Evolutionary conservation across 2,113 vertebrate species (phyloP).

Genomic region (Tyrannus savana): DNA sequence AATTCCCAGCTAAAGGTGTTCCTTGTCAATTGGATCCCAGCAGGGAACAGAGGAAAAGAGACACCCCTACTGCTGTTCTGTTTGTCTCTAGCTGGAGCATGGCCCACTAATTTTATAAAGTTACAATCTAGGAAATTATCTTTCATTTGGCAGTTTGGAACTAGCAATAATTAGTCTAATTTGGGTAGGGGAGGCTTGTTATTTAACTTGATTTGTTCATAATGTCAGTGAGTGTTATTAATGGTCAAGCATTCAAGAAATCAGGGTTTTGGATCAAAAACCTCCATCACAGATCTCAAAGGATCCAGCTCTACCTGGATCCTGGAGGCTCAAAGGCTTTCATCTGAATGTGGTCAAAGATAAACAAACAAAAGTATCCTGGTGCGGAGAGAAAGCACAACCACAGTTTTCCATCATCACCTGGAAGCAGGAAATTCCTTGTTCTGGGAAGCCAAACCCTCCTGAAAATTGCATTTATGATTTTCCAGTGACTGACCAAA

Average conservation of each 20-base stretch:
- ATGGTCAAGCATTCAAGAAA: background rate
- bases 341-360: background rate
- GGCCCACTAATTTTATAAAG: background rate
- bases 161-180: background rate
- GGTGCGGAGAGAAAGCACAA: background rate
- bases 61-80: background rate
- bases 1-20: background rate
- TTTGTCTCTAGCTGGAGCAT: background rate
- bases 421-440: background rate
- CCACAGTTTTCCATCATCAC: background rate
- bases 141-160: background rate
- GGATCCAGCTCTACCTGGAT: background rate
- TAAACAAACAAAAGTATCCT: background rate
- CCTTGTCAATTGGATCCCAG: background rate
- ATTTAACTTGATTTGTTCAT: background rate
- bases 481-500: background rate
- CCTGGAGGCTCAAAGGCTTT: background rate
- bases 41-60: background rate
- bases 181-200: background rate
- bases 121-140: background rate
- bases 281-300: background rate
- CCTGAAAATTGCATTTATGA: rapidly evolving
- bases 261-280: background rate
- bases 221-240: rapidly evolving
- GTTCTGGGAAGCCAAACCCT: background rate